Conservation (phyloP, 2,113 vertebrate genomes). For the Ahaetulla prasina region DNA sequence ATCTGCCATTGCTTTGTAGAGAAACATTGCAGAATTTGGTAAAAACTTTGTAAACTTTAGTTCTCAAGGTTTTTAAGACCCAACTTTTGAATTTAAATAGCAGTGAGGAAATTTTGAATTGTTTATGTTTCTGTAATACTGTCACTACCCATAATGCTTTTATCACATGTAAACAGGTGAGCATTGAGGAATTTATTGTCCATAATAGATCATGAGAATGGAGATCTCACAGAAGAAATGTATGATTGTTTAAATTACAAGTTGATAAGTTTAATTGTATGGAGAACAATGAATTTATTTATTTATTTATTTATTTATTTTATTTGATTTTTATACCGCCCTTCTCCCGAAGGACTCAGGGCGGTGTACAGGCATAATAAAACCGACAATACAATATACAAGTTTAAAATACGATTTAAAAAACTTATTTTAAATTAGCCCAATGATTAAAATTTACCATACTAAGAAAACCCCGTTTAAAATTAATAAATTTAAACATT, state of each 20-base stretch:
- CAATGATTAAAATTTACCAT: too few relatives aligned
- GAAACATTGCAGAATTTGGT: neutral
- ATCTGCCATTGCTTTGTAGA: neutral
- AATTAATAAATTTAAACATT: too few relatives aligned
- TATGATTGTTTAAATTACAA: neutral
- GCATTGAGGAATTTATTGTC: neutral
- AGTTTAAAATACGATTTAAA: too few relatives aligned
- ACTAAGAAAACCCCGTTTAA: too few relatives aligned
- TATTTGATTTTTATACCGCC: too few relatives aligned
- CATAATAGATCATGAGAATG: neutral
- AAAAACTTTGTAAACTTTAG: neutral
- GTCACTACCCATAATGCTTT: neutral
- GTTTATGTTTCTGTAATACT: neutral
- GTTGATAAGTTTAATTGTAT: neutral
- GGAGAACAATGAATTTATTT: neutral
- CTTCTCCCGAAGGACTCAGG: too few relatives aligned
- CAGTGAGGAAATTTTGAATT: neutral
- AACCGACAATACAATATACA: too few relatives aligned
- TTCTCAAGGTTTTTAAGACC: neutral
- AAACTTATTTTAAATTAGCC: too few relatives aligned
- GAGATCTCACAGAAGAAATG: neutral
- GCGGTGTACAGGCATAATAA: too few relatives aligned
- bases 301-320: too few relatives aligned
- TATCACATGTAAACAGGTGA: neutral
- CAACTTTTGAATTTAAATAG: neutral